A percentile compares a stretch with the other conserved stretches of the same genome.
These are phyloP conservation scores for Strigamia transsilvanica DNA, from an alignment of 2,888 invertebrate species.

Conservation along the genomic window DNA sequence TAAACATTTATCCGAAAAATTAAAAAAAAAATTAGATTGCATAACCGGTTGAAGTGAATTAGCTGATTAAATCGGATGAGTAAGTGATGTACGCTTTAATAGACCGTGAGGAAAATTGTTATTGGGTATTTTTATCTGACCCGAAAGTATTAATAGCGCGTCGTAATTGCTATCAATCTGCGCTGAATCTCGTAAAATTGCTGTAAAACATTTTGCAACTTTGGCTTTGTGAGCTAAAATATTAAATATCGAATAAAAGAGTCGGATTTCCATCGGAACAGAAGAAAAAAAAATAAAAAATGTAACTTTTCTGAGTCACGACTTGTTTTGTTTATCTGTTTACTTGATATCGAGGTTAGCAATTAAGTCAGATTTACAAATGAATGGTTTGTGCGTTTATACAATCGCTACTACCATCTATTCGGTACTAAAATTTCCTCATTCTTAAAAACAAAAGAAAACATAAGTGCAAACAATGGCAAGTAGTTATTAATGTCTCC, in stretches of 20 bases:
- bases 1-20: not conserved
- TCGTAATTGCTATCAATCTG: not conserved
- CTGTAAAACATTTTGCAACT: not conserved
- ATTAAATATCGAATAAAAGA: not conserved
- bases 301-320: too few relatives aligned
- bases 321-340: constrained; percentile 2
- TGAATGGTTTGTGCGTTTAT: constrained; percentile 3
- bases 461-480: not conserved
- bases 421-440: not conserved
- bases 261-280: not conserved
- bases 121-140: constrained; percentile 22
- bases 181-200: not conserved
- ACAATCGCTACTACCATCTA: not conserved
- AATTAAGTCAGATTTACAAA: constrained; percentile 16
- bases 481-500: not conserved
- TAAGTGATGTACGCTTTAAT: constrained; percentile 4
- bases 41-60: constrained; percentile 14
- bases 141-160: constrained; percentile 3
- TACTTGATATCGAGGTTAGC: not conserved
- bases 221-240: not conserved
- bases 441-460: constrained; percentile 17
- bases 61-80: constrained; percentile 21
- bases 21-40: not conserved
- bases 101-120: constrained; percentile 19
- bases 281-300: not conserved